Evolutionary conservation across 2,888 invertebrate species (phyloP).

Genomic region (Ptilodon capucinus): DNA sequence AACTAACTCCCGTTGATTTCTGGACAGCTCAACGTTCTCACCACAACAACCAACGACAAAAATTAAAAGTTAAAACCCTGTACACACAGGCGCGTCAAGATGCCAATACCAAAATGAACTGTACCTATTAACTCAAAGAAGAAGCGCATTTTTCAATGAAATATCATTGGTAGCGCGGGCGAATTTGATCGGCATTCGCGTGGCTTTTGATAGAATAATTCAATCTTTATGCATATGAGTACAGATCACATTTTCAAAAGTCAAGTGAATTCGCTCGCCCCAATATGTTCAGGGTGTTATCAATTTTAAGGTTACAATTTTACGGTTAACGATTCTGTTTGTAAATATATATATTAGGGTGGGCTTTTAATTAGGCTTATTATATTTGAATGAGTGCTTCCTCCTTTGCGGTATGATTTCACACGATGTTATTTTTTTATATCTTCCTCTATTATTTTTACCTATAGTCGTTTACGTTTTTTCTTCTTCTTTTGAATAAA

Average conservation of each 20-base stretch:
- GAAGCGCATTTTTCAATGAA: too few relatives aligned
- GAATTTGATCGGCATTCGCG: too few relatives aligned
- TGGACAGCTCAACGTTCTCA: slow-evolving; percentile 8
- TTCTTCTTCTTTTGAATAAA: too few relatives aligned
- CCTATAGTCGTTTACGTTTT: too few relatives aligned
- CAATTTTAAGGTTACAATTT: slow-evolving; percentile 26
- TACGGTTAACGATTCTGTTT: slow-evolving; percentile 32
- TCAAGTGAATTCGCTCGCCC: too few relatives aligned
- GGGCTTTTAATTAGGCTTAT: slow-evolving; percentile 25
- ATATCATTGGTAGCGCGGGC: too few relatives aligned
- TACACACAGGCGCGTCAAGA: too few relatives aligned
- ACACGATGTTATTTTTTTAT: neutral
- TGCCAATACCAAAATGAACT: too few relatives aligned
- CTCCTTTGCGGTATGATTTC: slow-evolving; percentile 3
- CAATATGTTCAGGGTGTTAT: slow-evolving; percentile 3
- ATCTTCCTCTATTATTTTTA: neutral
- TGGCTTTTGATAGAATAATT: too few relatives aligned
- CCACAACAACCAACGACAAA: slow-evolving; percentile 13
- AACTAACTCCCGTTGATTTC: neutral
- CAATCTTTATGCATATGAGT: too few relatives aligned
- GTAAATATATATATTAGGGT: slow-evolving; percentile 22
- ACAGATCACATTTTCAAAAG: too few relatives aligned
- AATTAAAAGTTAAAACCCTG: slow-evolving; percentile 13
- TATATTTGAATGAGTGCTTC: slow-evolving; percentile 15
- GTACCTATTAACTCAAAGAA: too few relatives aligned